Evolutionary conservation across 2,888 invertebrate genomes (phyloP).

Genomic region (Perizoma flavofasciatum): DNA sequence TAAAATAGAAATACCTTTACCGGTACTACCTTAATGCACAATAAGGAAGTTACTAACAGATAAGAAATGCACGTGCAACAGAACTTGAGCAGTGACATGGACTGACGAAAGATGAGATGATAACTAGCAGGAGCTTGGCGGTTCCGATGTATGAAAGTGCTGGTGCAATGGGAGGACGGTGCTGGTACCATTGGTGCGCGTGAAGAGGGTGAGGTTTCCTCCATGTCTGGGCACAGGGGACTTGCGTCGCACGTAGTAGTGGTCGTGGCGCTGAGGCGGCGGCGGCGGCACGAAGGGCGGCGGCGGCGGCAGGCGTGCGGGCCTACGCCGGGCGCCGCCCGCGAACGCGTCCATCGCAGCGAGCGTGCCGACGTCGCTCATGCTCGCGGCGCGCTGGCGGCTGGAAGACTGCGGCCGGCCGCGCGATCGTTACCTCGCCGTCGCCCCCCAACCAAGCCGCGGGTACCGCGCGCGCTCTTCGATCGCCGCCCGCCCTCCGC

Average conservation of each 20-base stretch:
- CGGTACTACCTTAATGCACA: no score
- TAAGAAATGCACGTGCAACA: no score
- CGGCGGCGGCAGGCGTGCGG: constrained; percentile 77
- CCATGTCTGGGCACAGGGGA: constrained; percentile 75
- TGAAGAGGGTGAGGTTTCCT: constrained; percentile 75
- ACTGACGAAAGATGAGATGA: constrained; percentile 28
- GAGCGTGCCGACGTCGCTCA: constrained; percentile 83
- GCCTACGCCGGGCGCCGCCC: constrained; percentile 79
- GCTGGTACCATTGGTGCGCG: constrained; percentile 71
- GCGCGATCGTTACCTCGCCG: constrained; percentile 67
- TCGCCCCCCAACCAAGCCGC: constrained; percentile 58
- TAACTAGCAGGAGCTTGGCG: constrained; percentile 21
- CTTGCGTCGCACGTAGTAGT: constrained; percentile 81
- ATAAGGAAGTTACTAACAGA: no score
- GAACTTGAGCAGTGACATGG: constrained; percentile 25
- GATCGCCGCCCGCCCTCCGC: constrained; percentile 80
- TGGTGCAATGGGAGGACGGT: constrained; percentile 36
- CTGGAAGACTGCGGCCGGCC: constrained; percentile 78
- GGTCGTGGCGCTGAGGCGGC: constrained; percentile 76
- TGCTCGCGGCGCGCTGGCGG: constrained; percentile 79
- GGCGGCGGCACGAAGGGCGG: constrained; percentile 79
- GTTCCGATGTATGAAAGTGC: constrained; percentile 27
- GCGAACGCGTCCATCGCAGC: constrained; percentile 82
- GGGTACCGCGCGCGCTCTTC: constrained; percentile 77
- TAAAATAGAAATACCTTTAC: no score